phyloP scores from a whole-genome alignment of 2,113 vertebrate species.

The Columbina picui region DNA sequence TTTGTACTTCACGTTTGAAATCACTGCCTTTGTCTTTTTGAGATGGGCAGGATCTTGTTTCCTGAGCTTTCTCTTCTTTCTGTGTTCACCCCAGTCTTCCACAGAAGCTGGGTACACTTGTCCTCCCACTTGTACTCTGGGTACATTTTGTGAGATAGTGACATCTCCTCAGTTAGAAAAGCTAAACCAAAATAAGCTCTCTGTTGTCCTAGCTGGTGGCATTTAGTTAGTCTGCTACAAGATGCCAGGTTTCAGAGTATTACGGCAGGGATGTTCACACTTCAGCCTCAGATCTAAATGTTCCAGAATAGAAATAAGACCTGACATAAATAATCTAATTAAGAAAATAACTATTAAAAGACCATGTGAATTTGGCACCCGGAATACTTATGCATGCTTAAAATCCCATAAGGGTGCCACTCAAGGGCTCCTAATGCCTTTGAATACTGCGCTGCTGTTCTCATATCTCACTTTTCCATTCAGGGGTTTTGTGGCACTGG shows the following conservation, averaged over 20 bases:
- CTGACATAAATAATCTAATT: slow-evolving; percentile 38
- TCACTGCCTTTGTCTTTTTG: background rate
- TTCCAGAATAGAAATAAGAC: slow-evolving; percentile 16
- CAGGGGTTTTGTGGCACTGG: background rate
- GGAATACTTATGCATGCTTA: background rate
- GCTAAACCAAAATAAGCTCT: background rate
- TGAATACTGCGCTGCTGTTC: fast-evolving
- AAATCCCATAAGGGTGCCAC: background rate
- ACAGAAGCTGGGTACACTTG: background rate
- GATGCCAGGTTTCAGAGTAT: slow-evolving; percentile 2
- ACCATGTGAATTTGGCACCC: background rate
- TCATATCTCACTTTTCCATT: background rate
- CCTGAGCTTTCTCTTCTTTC: background rate
- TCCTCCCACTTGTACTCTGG: background rate
- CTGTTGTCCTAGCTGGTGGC: slow-evolving; percentile 7
- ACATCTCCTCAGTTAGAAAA: background rate
- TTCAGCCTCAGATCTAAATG: slow-evolving; percentile 22
- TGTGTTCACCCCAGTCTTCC: background rate
- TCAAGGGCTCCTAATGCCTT: background rate
- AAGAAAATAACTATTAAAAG: slow-evolving; percentile 37
- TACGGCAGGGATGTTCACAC: slow-evolving; percentile 4
- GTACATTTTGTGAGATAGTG: background rate
- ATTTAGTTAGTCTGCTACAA: slow-evolving; percentile 8
- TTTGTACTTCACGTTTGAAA: background rate
- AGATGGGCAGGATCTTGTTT: background rate